Evolutionary conservation across 64 coral and sea anemone genomes (phyloP), one percentile per base, ranked within the genome.

Genomic region (Orbicella faveolata): DNA sequence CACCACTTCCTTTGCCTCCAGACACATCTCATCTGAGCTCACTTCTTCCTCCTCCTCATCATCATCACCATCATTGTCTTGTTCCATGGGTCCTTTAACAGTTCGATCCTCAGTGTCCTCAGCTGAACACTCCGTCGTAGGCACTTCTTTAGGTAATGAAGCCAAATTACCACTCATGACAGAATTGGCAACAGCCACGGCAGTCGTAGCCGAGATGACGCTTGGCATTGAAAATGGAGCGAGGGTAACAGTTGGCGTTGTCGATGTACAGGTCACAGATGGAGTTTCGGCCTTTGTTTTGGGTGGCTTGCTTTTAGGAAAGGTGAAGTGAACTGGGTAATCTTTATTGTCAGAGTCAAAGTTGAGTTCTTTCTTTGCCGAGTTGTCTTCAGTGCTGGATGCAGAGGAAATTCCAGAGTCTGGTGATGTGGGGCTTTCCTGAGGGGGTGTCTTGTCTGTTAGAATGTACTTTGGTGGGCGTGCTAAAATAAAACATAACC

Each of bases 401-500:
- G 94, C 91, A 34, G 97, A 99, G 2, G 97, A 99, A 75, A 99
- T 99, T 5, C 90, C 97, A 0, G 97, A 99, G 75, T 99, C 97
- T 30, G 97, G 94, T 2, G 97, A 99, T 0, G 97, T 99, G 36
- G 97, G 97, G n/a, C 97, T 99, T 79, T 91, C 88, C n/a, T 99
- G 94, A 41, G 95, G 95, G 18, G 78, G 93, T 7, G 89, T 62
- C 92, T 96, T 96, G n/a, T 93, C 95, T 65, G 90, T 73, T 26
- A 77, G 82, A 68, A 93, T 34, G 62, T 53, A 96, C 77, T 96
- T 96, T 84, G 94, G 94, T 35, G 88, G 88, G 39, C 94, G 89
- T 11, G 94, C 97, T 99, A 74, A 34, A 67, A 83, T 16, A 25
- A 39, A 74, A 5, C 10, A 48, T 6, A 23, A 79, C 26, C 20